phyloP scores from a whole-genome alignment of 2,888 invertebrate species.

The Apamea anceps region DNA sequence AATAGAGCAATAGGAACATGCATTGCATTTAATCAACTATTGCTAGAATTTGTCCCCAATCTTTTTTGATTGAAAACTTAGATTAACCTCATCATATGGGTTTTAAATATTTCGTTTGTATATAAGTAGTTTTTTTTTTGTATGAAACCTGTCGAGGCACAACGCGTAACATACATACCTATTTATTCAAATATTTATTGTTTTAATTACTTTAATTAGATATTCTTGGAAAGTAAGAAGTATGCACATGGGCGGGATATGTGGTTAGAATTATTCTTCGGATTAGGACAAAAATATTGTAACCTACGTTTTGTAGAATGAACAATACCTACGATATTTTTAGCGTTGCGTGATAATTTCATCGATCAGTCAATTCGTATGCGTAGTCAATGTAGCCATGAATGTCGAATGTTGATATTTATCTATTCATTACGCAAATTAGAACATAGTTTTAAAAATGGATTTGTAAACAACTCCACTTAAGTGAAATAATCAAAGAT shows the following conservation, averaged over 20 bases:
- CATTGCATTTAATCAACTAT: too few relatives aligned
- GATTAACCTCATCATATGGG: background rate
- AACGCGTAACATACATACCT: background rate
- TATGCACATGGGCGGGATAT: background rate
- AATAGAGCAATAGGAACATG: background rate
- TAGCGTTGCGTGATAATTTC: constrained; percentile 22
- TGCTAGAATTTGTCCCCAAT: too few relatives aligned
- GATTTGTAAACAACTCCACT: background rate
- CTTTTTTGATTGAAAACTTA: background rate
- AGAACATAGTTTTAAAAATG: background rate
- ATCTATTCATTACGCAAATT: constrained; percentile 9
- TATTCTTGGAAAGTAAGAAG: background rate
- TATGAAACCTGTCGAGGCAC: background rate
- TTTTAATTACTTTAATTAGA: background rate
- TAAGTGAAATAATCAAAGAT: background rate
- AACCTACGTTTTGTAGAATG: too few relatives aligned
- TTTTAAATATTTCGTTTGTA: background rate
- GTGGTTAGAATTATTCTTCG: background rate
- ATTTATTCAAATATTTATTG: background rate
- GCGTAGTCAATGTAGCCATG: background rate
- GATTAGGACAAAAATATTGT: background rate
- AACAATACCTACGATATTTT: background rate
- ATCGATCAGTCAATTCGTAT: constrained; percentile 19
- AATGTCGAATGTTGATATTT: background rate
- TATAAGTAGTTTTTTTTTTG: background rate